phyloP scores from a whole-genome alignment of 2,797 vertebrate genomes.

The Epinephelus awoara region DNA sequence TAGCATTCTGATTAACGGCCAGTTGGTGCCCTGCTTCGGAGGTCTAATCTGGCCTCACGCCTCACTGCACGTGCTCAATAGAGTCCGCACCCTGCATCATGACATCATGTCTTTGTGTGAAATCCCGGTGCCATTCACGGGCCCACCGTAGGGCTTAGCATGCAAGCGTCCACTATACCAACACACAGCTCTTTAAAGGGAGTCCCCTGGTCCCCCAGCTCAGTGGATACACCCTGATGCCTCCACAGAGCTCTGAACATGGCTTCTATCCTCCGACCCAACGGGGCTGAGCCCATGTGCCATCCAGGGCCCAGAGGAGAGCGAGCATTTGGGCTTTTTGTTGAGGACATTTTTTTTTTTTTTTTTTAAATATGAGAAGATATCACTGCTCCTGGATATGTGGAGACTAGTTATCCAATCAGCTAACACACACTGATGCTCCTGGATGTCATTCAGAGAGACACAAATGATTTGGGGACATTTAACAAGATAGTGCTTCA shows the following conservation, averaged over 20 bases:
- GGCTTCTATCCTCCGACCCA: conserved; percentile 53
- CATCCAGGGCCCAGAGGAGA: conserved; percentile 44
- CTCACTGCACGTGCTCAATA: conserved; percentile 91
- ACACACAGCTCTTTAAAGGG: conserved; percentile 84
- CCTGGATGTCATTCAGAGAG: conserved; percentile 37
- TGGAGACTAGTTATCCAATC: conserved; percentile 30
- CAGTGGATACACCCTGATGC: conserved; percentile 74
- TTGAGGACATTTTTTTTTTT: conserved; percentile 29
- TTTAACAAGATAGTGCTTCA: conserved; percentile 25
- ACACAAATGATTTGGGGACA: conserved; percentile 40
- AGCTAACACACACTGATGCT: conserved; percentile 33
- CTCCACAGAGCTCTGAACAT: conserved; percentile 67
- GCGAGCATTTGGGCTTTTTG: conserved; percentile 44
- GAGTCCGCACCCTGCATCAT: conserved; percentile 89
- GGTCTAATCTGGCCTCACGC: conserved; percentile 90
- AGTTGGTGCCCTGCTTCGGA: conserved; percentile 88
- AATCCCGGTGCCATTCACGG: conserved; percentile 91
- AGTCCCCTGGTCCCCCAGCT: conserved; percentile 73
- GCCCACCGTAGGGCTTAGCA: conserved; percentile 81
- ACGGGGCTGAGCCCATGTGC: conserved; percentile 42
- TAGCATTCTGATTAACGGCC: conserved; percentile 85
- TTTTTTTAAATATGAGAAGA: conserved; percentile 27
- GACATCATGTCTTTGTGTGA: conserved; percentile 94
- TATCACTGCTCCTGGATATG: conserved; percentile 44
- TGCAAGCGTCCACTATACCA: conserved; percentile 83